Evolutionary conservation across 1,140 invertebrate species (phyloP).

Genomic region (Saxidomus purpurata): DNA sequence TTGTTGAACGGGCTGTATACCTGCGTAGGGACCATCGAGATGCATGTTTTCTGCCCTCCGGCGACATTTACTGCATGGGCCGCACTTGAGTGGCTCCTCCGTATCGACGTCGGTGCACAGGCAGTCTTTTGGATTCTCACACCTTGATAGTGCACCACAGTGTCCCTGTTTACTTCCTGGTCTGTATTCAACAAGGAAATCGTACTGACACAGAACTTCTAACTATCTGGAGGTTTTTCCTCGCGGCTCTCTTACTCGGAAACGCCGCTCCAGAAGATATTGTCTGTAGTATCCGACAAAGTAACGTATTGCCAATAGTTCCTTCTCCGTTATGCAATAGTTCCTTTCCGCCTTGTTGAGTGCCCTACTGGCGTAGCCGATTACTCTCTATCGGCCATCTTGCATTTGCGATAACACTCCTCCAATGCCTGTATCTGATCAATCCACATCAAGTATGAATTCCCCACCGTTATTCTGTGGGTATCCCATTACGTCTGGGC

Average conservation of each 20-base stretch:
- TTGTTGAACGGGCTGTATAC: not conserved
- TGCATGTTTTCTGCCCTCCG: not conserved
- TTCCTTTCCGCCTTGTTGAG: conserved; percentile 86
- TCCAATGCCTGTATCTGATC: conserved; percentile 70
- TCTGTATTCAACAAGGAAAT: conserved; percentile 71
- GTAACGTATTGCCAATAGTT: conserved; percentile 67
- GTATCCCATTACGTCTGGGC: conserved; percentile 10
- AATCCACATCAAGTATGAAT: conserved; percentile 74
- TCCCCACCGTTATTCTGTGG: not conserved
- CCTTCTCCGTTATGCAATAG: conserved; percentile 82
- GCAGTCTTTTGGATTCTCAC: conserved; percentile 10
- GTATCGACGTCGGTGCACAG: conserved; percentile 31
- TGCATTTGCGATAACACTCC: conserved; percentile 76
- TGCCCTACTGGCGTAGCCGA: conserved; percentile 69
- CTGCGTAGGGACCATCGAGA: not conserved
- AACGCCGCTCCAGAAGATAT: conserved; percentile 68
- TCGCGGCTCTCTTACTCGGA: conserved; percentile 65
- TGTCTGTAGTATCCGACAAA: conserved; percentile 61
- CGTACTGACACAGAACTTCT: conserved; percentile 69
- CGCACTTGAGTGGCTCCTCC: not conserved
- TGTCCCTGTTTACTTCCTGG: conserved; percentile 62
- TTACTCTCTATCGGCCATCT: conserved; percentile 64
- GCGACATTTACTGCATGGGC: not conserved
- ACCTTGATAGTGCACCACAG: conserved; percentile 65
- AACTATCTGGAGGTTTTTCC: conserved; percentile 73